Evolutionary conservation across 2,888 invertebrate species (phyloP), one percentile per base, ranked within the genome.

Genomic region (Crematogaster levior): DNA sequence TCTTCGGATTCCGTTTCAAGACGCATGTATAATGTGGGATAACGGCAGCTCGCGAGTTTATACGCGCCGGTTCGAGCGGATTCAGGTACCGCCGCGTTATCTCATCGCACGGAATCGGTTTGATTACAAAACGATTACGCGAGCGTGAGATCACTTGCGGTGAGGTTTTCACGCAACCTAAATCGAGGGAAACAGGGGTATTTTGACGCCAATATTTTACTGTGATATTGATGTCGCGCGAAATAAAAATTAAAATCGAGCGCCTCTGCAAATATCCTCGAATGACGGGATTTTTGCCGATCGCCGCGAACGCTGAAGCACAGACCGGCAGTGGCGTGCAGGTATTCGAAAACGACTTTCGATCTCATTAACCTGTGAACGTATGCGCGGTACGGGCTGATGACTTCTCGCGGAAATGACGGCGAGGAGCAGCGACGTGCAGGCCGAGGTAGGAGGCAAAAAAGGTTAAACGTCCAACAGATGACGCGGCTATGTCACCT

Each of bases 381-480:
- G 83, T 85, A 85, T 84, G 68, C 87, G 75, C 75, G 83, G 83
- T 74, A 74, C 66, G 24, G 73, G 40, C 84, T 80, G 86, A 83
- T 75, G 82, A 77, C 61, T 84, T 84, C 82, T 89, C 83, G 75
- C 84, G 83, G 81, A 84, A 87, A 87, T 70, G 61, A 53, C 68
- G 63, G 73, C 73, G 77, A 43, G 65, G 61, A 83, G 65, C 46
- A 58, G 56, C 70, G 73, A 63, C 74, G 85, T 77, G 65, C 46
- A 30, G 68, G 40, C 30, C 70, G 81, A 70, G 73, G 66, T 27
- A 81, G 73, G 68, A 80, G 83, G 58, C 85, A 88, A 89, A 91
- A 89, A 88, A 89, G 87, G 85, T 87, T 87, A 89, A 90, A 88
- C 89, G 87, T 91, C 90, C 86, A 92, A 90, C 92, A 92, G 88